Conservation (phyloP, 2,797 vertebrate genomes). For the Nannoperca obscura region DNA sequence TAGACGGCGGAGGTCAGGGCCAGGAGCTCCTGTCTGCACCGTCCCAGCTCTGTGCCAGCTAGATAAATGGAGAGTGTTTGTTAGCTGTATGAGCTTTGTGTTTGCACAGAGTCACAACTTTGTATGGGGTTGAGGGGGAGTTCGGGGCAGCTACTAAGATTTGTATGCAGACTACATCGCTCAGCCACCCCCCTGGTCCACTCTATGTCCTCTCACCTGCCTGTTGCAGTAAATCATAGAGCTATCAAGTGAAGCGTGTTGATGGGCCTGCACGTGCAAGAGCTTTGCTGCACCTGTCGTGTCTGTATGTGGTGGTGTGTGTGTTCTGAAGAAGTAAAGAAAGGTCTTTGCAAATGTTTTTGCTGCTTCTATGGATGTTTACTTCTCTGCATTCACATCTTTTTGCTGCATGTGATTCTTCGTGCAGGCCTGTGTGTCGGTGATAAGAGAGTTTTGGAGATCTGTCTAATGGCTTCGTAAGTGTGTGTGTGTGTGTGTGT, state of each 20-base stretch:
- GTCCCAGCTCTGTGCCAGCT: constrained; percentile 72
- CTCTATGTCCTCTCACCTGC: constrained; percentile 95
- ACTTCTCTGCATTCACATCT: constrained; percentile 15
- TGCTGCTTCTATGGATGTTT: constrained; percentile 47
- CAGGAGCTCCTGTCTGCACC: constrained; percentile 79
- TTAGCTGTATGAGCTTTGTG: constrained; percentile 84
- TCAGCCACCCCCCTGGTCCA: constrained; percentile 65
- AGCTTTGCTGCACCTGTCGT: constrained; percentile 91
- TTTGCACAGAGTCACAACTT: constrained; percentile 81
- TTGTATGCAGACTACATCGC: constrained; percentile 88
- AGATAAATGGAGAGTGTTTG: constrained; percentile 81
- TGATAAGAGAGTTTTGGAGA: constrained; percentile 61
- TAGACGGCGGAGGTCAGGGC: constrained; percentile 75
- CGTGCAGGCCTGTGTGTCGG: constrained; percentile 41
- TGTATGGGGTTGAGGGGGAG: constrained; percentile 67
- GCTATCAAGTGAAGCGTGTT: constrained; percentile 91
- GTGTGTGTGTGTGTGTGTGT: constrained; percentile 17
- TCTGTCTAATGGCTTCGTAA: constrained; percentile 43
- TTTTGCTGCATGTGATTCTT: constrained; percentile 20
- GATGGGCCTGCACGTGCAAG: constrained; percentile 93
- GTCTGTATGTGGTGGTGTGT: constrained; percentile 41
- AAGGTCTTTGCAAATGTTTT: constrained; percentile 47
- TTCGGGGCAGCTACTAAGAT: constrained; percentile 70
- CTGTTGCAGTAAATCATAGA: constrained; percentile 93
- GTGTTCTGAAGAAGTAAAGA: constrained; percentile 12